Evolutionary conservation across 2,797 vertebrate species (phyloP).

Genomic region (Darevskia mixta): DNA sequence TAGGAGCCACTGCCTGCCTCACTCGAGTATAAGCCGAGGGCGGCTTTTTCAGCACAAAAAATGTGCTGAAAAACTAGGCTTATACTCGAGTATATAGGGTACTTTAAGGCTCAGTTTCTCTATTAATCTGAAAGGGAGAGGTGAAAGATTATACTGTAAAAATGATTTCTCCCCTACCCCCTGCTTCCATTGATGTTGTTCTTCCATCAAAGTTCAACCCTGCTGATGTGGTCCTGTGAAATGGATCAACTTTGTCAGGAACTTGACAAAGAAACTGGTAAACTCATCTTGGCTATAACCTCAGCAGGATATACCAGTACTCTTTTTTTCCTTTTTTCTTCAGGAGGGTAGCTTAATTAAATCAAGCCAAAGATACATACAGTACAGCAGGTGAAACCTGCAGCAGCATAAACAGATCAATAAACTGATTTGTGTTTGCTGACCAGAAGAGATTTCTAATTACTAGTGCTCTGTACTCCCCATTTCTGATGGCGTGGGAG

Average conservation of each 20-base stretch:
- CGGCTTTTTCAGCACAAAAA: no score
- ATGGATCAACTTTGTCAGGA: conserved; percentile 38
- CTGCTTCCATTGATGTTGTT: no score
- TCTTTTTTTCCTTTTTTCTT: background rate
- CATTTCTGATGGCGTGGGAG: conserved; percentile 35
- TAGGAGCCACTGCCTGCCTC: no score
- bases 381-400: conserved; percentile 55
- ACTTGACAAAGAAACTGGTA: conserved; percentile 23
- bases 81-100: no score
- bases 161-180: no score
- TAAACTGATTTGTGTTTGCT: conserved; percentile 70
- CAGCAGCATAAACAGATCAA: conserved; percentile 70
- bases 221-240: conserved; percentile 18
- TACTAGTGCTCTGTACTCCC: conserved; percentile 53
- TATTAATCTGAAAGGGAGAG: background rate
- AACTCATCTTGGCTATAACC: conserved; percentile 14
- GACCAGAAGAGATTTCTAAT: conserved; percentile 70
- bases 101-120: background rate
- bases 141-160: background rate
- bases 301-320: background rate
- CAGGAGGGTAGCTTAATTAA: conserved; percentile 51
- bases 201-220: background rate
- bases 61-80: no score
- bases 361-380: conserved; percentile 23
- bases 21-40: no score